Evolutionary conservation across 2,888 invertebrate genomes (phyloP).

Genomic region (Thymelicus lineola): DNA sequence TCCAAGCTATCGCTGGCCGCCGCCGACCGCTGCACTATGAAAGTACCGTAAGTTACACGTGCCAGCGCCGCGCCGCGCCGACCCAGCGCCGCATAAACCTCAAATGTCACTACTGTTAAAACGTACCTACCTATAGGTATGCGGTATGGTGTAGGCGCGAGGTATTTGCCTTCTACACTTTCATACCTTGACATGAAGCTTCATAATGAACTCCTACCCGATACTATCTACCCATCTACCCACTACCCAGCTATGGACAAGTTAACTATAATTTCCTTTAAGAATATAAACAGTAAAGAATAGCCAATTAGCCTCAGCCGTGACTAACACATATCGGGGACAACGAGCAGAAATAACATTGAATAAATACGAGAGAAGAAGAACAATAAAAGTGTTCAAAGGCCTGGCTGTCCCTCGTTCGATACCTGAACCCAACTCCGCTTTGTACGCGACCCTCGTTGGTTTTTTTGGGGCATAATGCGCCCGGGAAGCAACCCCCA

Average conservation of each 20-base stretch:
- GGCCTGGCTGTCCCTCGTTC: slow-evolving; percentile 28
- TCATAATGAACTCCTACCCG: neutral
- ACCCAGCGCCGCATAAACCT: slow-evolving; percentile 37
- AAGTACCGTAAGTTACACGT: slow-evolving; percentile 69
- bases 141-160: neutral
- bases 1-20: slow-evolving; percentile 9
- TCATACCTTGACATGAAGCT: neutral
- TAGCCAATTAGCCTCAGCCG: neutral
- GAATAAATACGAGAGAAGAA: slow-evolving; percentile 29
- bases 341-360: slow-evolving; percentile 15
- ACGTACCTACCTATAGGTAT: slow-evolving; percentile 12
- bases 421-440: slow-evolving; percentile 56
- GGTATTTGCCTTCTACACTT: slow-evolving; percentile 1
- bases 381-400: slow-evolving; percentile 35
- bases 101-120: slow-evolving; percentile 36
- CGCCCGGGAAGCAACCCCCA: slow-evolving; percentile 70
- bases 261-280: too few species aligned
- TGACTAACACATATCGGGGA: neutral
- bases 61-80: slow-evolving; percentile 41
- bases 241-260: too few species aligned
- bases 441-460: slow-evolving; percentile 74
- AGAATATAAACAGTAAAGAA: neutral
- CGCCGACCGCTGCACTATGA: slow-evolving; percentile 53
- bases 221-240: neutral
- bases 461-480: slow-evolving; percentile 78